Conservation (phyloP, 1,140 invertebrate genomes). For the Macrobrachium rosenbergii region DNA sequence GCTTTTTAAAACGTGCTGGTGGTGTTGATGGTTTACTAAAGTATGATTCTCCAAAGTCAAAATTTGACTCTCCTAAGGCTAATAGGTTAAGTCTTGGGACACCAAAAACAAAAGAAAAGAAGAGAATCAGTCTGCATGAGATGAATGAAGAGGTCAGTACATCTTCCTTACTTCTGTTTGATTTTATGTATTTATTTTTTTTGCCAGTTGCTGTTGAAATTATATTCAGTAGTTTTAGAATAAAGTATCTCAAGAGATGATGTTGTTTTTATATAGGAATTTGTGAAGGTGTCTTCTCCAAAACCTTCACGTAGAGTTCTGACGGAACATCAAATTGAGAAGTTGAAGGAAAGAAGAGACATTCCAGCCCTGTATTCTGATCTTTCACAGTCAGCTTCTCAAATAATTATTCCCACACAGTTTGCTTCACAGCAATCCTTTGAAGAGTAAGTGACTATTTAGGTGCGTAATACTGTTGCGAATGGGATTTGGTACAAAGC, state of each 20-base stretch:
- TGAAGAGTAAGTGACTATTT: constrained; percentile 31
- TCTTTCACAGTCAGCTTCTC: constrained; percentile 38
- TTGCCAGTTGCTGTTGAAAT: neutral
- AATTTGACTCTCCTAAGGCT: constrained; percentile 6
- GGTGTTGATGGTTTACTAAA: neutral
- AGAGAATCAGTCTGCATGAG: constrained; percentile 22
- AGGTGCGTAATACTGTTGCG: no score
- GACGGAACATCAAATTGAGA: constrained; percentile 48
- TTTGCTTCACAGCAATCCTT: constrained; percentile 33
- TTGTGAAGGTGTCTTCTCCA: constrained; percentile 37
- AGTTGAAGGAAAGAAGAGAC: constrained; percentile 29
- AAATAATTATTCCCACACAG: constrained; percentile 26
- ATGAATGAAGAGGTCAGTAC: constrained; percentile 44
- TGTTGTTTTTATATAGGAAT: constrained; percentile 19
- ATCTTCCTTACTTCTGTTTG: neutral
- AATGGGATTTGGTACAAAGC: no score
- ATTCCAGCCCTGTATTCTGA: constrained; percentile 50
- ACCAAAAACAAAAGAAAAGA: neutral
- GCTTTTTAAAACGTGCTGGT: neutral
- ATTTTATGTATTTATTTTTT: neutral
- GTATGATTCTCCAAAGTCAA: neutral
- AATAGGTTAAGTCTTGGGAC: neutral
- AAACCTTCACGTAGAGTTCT: constrained; percentile 26
- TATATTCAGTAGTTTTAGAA: neutral
- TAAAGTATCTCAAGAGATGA: no score